Base-by-base conservation (phyloP, 2,113 vertebrate genomes). In the Lamprologus ornatipinnis region DNA sequence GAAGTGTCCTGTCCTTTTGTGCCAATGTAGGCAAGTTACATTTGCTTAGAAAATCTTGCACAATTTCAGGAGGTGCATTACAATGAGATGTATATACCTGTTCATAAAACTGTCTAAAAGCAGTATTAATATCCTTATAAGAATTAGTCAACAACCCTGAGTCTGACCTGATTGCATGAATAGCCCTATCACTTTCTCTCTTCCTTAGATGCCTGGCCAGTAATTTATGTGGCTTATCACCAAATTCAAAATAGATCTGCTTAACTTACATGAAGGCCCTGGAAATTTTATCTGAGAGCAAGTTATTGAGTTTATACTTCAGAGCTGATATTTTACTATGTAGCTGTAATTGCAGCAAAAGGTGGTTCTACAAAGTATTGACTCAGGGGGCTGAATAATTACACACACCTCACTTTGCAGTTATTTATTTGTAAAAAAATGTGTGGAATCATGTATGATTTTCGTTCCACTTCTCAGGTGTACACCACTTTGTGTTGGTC, bases 341-440 rank as follows among this genome's bases (percentile, higher is more conserved):
- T 11, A 53, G n/a, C 19, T 53, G n/a, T 21, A 54, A 54, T 4
- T 21, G 51, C 51, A 54, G 51, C 51, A 21, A 54, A 54, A 54
- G 53, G n/a, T 54, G 53, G 0, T 54, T 23, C 53, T 54, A 54
- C n/a, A 54, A 54, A 54, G 10, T 54, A 54, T 23, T 54, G 53
- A 54, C 53, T 54, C 53, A 55, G 53, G 21, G 4, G 21, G 53
- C 2, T 4, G 11, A 55, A 55, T 55, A 55, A 55, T 23, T 55
- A 55, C 1, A 0, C 11, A 23, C 53, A 1, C 53, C 21, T 0
- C 53, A 2, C 53, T 55, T 7, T 55, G 0, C 53, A 55, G 21
- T 55, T 55, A 55, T 55, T 55, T 55, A 23, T 55, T 55, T 55
- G 53, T 55, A 23, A 23, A 55, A 55, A 55, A 55, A 23, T 23